Conservation (phyloP, 2,797 vertebrate species). For the Chaetodon trifasciatus region DNA sequence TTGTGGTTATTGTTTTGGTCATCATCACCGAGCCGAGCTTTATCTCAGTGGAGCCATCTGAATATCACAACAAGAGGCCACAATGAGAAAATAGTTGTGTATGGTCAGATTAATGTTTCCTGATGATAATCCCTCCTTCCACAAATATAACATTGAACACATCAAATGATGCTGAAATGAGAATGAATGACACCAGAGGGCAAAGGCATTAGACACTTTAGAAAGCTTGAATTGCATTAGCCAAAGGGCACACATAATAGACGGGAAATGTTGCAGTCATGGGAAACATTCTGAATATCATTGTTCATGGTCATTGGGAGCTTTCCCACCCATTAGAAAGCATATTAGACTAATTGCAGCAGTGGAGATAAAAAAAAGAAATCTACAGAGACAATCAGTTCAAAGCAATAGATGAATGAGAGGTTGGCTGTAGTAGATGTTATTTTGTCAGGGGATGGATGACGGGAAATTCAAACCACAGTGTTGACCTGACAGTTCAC, state of each 20-base stretch:
- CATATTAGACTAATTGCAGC: constrained; percentile 44
- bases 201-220: constrained; percentile 78
- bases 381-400: constrained; percentile 43
- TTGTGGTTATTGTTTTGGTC: constrained; percentile 35
- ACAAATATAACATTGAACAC: constrained; percentile 23
- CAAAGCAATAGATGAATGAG: constrained; percentile 43
- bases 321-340: constrained; percentile 58
- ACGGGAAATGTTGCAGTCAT: constrained; percentile 70
- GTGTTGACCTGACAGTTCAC: neutral
- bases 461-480: neutral
- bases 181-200: constrained; percentile 73
- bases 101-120: constrained; percentile 26
- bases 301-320: constrained; percentile 57
- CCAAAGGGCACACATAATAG: constrained; percentile 72
- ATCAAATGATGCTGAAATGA: constrained; percentile 51
- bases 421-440: constrained; percentile 4
- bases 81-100: constrained; percentile 1
- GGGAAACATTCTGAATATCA: constrained; percentile 73
- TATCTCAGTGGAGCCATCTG: neutral
- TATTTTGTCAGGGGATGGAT: constrained; percentile 12
- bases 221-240: constrained; percentile 74
- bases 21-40: constrained; percentile 14
- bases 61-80: constrained; percentile 22
- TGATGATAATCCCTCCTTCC: neutral
- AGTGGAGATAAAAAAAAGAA: constrained; percentile 31